phyloP scores from a whole-genome alignment of 2,113 vertebrate species.

The Chloropsis hardwickii region DNA sequence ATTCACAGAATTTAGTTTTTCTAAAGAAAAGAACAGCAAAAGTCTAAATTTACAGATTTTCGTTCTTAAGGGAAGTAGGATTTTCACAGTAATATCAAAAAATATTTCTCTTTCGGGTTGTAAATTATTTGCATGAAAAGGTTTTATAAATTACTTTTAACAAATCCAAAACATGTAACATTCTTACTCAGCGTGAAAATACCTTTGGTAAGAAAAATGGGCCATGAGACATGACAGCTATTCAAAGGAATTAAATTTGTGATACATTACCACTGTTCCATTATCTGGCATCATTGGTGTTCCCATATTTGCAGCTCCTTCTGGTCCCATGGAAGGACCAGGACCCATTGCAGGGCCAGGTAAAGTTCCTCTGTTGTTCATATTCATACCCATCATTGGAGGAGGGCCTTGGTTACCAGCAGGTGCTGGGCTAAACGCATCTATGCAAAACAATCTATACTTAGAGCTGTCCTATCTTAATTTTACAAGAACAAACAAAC shows the following conservation, averaged over 20 bases:
- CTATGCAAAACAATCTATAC: slow-evolving; percentile 92
- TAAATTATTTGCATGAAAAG: neutral
- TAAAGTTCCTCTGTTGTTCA: slow-evolving; percentile 90
- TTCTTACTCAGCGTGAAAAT: slow-evolving; percentile 72
- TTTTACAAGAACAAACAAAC: slow-evolving; percentile 73
- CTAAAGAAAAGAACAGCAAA: neutral
- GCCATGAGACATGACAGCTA: slow-evolving; percentile 52
- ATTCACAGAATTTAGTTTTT: neutral
- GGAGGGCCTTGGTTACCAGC: slow-evolving; percentile 92
- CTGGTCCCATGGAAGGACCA: slow-evolving; percentile 87
- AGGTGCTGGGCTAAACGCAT: slow-evolving; percentile 94
- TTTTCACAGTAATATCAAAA: neutral
- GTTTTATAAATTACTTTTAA: neutral
- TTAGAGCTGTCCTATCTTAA: slow-evolving; percentile 80
- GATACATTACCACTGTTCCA: slow-evolving; percentile 97
- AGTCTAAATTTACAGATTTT: neutral
- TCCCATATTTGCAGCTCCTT: slow-evolving; percentile 90
- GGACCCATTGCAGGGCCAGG: slow-evolving; percentile 85
- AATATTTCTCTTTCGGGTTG: neutral
- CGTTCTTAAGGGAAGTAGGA: neutral
- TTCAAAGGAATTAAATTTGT: slow-evolving; percentile 71
- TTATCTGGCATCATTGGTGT: slow-evolving; percentile 93
- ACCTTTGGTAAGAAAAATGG: slow-evolving; percentile 68
- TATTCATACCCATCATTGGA: slow-evolving; percentile 95
- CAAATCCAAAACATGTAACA: neutral